Conservation (phyloP, 2,797 vertebrate genomes). For the Lepidocolaptes lacrymiger region DNA sequence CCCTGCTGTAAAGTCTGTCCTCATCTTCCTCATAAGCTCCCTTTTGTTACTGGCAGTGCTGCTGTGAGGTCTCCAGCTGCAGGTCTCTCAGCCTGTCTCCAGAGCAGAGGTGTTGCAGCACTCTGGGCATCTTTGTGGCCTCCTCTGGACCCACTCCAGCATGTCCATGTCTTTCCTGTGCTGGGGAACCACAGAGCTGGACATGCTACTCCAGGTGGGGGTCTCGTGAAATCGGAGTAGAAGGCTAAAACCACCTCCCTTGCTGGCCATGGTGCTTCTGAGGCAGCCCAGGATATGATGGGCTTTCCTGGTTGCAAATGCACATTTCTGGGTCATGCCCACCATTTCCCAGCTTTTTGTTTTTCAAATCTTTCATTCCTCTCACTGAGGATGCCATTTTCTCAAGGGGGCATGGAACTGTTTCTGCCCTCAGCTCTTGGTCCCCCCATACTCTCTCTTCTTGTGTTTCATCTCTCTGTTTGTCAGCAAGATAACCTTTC, state of each 20-base stretch:
- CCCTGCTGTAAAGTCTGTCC: neutral
- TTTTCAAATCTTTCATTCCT: neutral
- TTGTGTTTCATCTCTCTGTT: neutral
- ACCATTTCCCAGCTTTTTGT: neutral
- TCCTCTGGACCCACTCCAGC: neutral
- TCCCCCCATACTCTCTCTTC: neutral
- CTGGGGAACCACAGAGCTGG: neutral
- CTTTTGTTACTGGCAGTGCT: neutral
- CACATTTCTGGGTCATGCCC: rapidly evolving
- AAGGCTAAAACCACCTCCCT: neutral
- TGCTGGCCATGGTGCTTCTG: neutral
- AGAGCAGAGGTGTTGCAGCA: neutral
- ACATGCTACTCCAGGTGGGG: neutral
- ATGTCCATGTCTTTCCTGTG: neutral
- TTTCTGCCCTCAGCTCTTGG: neutral
- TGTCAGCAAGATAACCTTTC: neutral
- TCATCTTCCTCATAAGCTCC: neutral
- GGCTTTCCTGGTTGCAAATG: neutral
- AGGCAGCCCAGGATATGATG: neutral
- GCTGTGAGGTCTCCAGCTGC: neutral
- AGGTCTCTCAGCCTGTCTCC: neutral
- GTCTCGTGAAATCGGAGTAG: rapidly evolving
- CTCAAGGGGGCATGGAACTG: neutral
- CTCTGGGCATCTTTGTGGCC: rapidly evolving
- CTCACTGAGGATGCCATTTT: neutral